Base-by-base conservation (phyloP, 1,140 invertebrate species). In the Drosophila lini region DNA sequence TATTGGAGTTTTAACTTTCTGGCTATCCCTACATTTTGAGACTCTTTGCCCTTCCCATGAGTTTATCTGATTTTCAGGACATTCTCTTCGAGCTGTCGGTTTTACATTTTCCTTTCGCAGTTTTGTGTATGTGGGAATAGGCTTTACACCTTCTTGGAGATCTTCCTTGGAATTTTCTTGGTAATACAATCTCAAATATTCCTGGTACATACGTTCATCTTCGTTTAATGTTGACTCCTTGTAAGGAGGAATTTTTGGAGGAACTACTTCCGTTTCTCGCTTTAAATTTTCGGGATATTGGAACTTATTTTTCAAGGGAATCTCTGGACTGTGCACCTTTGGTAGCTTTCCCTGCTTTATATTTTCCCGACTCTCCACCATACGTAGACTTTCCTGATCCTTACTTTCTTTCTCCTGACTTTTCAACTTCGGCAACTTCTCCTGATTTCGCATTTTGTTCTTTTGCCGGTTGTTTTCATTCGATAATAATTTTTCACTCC, bases 91-190 rank as follows among this genome's bases (percentile, higher is more conserved):
- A 32, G 15, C 5, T 36, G 8, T 28, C 5, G 25, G 1, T 16
- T 11, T 15, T 1, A 22, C 7, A 16, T 15, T 31, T 1, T n/a
- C 10, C 3, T 58, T 6, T 4, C 3, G 25, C 9, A 65, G 6
- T 9, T 40, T 81, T 9, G 56, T 81, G 36, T 81, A 71, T 2
- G 78, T 71, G 10, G 47, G 34, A 7, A 19, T 15, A 1, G 3
- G 0, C 0, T 15, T 34, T 15, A 50, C 25, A 10, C 16, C 5
- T 9, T 9, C 15, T n/a, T 1, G 3, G 0, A 19, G 28, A 4
- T 40, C 32, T 11, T 10, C 11, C 22, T 38, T 34, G 3, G 16
- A 31, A 13, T 53, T 52, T 25, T 67, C 45, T 15, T 53, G 19
- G 2, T 52, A 22, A 19, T 68, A 68, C 22, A 28, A 11, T 2